phyloP scores from a whole-genome alignment of 1,140 invertebrate genomes.

The Pseudachorutes palmiensis region DNA sequence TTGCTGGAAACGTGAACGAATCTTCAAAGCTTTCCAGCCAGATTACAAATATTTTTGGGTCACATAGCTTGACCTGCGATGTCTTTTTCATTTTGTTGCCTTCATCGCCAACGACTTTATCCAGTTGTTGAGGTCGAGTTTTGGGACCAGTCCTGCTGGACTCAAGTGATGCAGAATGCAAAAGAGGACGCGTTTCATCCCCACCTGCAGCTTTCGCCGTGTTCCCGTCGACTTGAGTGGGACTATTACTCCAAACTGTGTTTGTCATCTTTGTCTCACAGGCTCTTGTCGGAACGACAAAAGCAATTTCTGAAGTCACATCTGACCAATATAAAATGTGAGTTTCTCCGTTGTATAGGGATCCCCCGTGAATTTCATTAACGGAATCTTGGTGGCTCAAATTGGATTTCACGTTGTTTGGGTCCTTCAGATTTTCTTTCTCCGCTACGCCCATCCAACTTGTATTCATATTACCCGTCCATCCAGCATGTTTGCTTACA shows the following conservation, averaged over 20 bases:
- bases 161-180: not conserved
- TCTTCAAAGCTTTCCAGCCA: slow-evolving; percentile 95
- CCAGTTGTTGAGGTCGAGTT: not conserved
- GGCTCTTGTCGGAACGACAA: slow-evolving; percentile 72
- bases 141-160: not conserved
- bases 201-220: not conserved
- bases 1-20: slow-evolving; percentile 74
- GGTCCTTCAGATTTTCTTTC: slow-evolving; percentile 2
- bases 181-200: slow-evolving; percentile 14
- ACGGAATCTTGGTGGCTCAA: not conserved
- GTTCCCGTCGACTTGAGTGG: too few species aligned
- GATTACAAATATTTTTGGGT: slow-evolving; percentile 79
- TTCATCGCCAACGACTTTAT: slow-evolving; percentile 8
- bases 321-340: slow-evolving; percentile 93
- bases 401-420: slow-evolving; percentile 3
- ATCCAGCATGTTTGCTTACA: slow-evolving; percentile 67
- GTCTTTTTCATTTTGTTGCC: slow-evolving; percentile 17
- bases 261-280: not conserved
- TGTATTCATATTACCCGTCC: slow-evolving; percentile 76
- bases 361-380: slow-evolving; percentile 46
- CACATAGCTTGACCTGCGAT: slow-evolving; percentile 39
- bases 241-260: not conserved
- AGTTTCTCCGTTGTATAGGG: slow-evolving; percentile 61
- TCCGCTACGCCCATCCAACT: slow-evolving; percentile 61
- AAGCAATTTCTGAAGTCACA: slow-evolving; percentile 84